These are phyloP conservation scores for Rhea pennata DNA, from an alignment of 2,113 vertebrate genomes.

Conservation along the genomic window DNA sequence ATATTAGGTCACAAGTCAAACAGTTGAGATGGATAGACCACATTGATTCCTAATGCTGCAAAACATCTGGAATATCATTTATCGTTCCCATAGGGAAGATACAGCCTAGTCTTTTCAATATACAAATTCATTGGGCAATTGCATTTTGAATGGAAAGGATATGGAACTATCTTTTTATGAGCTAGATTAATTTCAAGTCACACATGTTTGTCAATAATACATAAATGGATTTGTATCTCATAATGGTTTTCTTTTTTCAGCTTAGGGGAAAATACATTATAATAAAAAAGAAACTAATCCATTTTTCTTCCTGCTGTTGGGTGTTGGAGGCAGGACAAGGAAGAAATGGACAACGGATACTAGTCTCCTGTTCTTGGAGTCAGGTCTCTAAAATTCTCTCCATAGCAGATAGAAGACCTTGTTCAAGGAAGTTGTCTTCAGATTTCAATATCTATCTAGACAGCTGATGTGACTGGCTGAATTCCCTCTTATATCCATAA, in stretches of 20 bases:
- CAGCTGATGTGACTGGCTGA: neutral
- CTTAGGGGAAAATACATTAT: neutral
- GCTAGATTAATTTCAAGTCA: neutral
- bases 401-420: neutral
- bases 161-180: rapidly evolving
- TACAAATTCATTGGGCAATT: neutral
- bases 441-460: neutral
- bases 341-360: neutral
- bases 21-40: neutral
- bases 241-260: neutral
- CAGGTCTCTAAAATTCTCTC: neutral
- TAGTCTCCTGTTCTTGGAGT: neutral
- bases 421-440: neutral
- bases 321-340: neutral
- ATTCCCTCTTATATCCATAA: neutral
- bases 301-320: neutral
- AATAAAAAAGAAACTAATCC: neutral
- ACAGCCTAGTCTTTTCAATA: neutral
- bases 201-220: neutral
- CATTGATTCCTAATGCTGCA: neutral
- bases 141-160: neutral
- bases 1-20: neutral
- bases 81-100: neutral
- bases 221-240: neutral
- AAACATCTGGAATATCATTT: neutral